Conservation (phyloP, 2,113 vertebrate species). For the Nothocercus julius region DNA sequence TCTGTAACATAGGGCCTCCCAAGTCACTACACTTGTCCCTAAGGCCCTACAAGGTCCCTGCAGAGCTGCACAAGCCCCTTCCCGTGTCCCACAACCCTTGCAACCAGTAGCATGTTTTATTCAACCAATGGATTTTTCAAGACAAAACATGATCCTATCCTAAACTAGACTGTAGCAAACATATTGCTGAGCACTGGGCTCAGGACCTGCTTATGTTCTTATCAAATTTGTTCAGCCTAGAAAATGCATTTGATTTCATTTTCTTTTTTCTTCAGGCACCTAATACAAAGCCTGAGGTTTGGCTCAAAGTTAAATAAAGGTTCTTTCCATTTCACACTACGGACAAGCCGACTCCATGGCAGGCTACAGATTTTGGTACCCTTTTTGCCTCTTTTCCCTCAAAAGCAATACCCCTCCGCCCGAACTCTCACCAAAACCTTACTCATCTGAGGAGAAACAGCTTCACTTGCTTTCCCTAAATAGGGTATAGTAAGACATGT, state of each 20-base stretch:
- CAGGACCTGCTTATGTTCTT: fast-evolving
- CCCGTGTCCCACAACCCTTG: background rate
- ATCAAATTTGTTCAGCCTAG: background rate
- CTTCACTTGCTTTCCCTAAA: conserved; percentile 39
- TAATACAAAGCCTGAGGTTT: background rate
- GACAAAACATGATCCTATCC: background rate
- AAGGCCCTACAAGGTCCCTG: background rate
- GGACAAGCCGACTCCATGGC: background rate
- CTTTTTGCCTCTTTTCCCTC: background rate
- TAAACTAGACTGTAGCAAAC: too few relatives aligned
- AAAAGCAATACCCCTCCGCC: background rate
- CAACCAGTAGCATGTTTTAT: fast-evolving
- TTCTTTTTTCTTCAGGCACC: fast-evolving
- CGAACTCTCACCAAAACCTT: background rate
- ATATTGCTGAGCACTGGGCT: fast-evolving
- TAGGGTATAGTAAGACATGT: background rate
- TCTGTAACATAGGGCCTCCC: background rate
- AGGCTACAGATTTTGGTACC: background rate
- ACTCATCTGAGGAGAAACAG: background rate
- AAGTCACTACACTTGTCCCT: fast-evolving
- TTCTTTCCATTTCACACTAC: background rate
- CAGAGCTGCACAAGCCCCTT: background rate
- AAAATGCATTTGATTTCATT: background rate
- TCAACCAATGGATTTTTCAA: background rate
- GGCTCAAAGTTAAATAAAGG: background rate